These are phyloP conservation scores for Cardiocondyla obscurior DNA, from an alignment of 1,140 invertebrate species.

Conservation along the genomic window DNA sequence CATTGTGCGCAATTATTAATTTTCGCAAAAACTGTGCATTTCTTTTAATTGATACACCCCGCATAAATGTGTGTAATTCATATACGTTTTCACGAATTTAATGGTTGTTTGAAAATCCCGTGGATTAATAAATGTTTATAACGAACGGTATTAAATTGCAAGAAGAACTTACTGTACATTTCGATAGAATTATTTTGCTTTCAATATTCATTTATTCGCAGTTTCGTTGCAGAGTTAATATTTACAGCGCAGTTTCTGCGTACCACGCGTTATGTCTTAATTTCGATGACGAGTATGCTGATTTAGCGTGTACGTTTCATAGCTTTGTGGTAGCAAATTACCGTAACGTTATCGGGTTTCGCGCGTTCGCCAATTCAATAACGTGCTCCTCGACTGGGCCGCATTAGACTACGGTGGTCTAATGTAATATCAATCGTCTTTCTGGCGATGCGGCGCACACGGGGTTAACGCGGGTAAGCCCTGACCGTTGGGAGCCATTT, in stretches of 20 bases:
- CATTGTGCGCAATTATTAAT: constrained; percentile 15
- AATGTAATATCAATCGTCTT: constrained; percentile 74
- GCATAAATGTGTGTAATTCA: neutral
- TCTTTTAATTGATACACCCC: neutral
- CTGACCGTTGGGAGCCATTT: constrained; percentile 79
- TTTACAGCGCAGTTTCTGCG: neutral
- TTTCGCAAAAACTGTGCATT: constrained; percentile 4
- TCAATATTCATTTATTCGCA: neutral
- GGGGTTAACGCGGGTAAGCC: constrained; percentile 74
- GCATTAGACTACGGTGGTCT: constrained; percentile 66
- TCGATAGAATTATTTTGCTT: neutral
- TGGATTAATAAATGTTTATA: constrained; percentile 15
- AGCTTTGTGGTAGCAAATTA: constrained; percentile 25
- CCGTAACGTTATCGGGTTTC: constrained; percentile 53
- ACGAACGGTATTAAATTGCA: neutral
- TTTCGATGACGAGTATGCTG: neutral
- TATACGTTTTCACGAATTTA: neutral
- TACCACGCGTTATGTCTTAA: neutral
- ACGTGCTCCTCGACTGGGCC: constrained; percentile 58
- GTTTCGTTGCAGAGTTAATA: neutral
- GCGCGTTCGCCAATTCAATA: constrained; percentile 60
- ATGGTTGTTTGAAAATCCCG: neutral
- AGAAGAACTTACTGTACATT: neutral
- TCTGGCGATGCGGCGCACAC: constrained; percentile 62
- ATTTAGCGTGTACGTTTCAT: constrained; percentile 10